Percentiles rank a stretch among this genome's conserved stretches.
phyloP scores from a whole-genome alignment of 2,113 vertebrate genomes.

The Nestor notabilis region DNA sequence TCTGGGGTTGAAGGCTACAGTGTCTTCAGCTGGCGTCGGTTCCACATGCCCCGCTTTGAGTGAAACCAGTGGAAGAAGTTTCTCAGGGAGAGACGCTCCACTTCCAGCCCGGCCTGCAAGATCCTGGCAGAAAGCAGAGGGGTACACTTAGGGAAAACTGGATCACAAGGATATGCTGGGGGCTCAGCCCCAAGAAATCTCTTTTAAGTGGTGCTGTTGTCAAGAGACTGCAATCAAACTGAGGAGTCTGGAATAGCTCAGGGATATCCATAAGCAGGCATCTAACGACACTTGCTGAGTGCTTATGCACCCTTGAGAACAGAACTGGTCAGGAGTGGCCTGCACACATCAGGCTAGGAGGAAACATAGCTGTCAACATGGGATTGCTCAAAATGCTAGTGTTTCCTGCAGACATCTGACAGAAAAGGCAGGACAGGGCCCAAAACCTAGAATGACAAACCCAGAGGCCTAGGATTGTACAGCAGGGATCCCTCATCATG shows the following conservation, averaged over 20 bases:
- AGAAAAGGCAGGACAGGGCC: not conserved
- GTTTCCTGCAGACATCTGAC: not conserved
- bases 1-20: not conserved
- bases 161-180: not conserved
- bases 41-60: slow-evolving; percentile 97
- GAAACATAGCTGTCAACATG: not conserved
- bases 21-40: slow-evolving; percentile 73
- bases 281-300: not conserved
- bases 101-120: slow-evolving; percentile 88
- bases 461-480: not conserved
- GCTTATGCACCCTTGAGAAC: not conserved
- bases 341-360: not conserved
- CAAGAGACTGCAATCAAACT: not conserved
- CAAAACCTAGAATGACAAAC: not conserved
- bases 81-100: slow-evolving; percentile 90
- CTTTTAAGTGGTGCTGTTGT: not conserved
- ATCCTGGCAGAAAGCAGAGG: slow-evolving; percentile 76
- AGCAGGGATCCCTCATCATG: not conserved
- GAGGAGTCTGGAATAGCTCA: not conserved
- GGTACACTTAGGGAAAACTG: not conserved
- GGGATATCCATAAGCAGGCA: not conserved
- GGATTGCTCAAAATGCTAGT: not conserved
- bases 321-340: not conserved
- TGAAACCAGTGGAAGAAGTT: slow-evolving; percentile 95
- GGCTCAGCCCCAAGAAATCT: not conserved